A percentile compares a stretch with the other conserved stretches of the same genome.
Evolutionary conservation across 2,888 invertebrate species (phyloP).

Genomic region (Molorchus minor): DNA sequence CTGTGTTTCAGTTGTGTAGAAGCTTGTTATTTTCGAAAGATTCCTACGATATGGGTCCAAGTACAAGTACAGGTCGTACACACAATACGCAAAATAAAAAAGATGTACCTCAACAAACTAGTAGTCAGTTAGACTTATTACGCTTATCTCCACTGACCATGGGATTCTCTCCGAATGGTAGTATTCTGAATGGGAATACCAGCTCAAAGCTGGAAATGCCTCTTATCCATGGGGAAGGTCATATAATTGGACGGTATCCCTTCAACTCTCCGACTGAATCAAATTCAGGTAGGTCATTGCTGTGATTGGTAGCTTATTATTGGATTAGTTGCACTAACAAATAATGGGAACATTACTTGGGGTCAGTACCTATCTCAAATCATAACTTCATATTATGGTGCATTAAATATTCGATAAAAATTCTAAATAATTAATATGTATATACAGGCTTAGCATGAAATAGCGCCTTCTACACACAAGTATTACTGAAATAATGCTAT

Average conservation of each 20-base stretch:
- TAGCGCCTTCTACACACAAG: too few relatives aligned
- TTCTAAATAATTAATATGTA: too few relatives aligned
- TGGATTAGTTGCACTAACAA: too few relatives aligned
- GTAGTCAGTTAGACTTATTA: conserved; percentile 26
- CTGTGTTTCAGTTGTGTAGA: conserved; percentile 55
- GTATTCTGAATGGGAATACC: conserved; percentile 4
- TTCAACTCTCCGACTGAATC: conserved; percentile 38
- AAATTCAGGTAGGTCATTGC: conserved; percentile 34
- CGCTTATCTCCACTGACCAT: conserved; percentile 31
- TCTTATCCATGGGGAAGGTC: conserved; percentile 79
- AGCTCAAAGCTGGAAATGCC: conserved; percentile 61
- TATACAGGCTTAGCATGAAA: too few relatives aligned
- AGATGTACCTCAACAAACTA: conserved; percentile 1
- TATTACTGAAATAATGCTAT: too few relatives aligned
- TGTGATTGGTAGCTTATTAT: too few relatives aligned
- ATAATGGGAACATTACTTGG: too few relatives aligned
- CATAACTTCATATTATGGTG: too few relatives aligned
- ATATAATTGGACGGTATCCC: conserved; percentile 70
- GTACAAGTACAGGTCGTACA: conserved; percentile 24
- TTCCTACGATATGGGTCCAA: conserved; percentile 32
- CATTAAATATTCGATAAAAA: too few relatives aligned
- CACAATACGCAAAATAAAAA: conserved; percentile 21
- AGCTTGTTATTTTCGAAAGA: conserved; percentile 57
- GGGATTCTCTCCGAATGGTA: conserved; percentile 23
- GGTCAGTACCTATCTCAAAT: too few relatives aligned